Evolutionary conservation across 1,140 invertebrate species (phyloP).

Genomic region (Eriosoma lanigerum): DNA sequence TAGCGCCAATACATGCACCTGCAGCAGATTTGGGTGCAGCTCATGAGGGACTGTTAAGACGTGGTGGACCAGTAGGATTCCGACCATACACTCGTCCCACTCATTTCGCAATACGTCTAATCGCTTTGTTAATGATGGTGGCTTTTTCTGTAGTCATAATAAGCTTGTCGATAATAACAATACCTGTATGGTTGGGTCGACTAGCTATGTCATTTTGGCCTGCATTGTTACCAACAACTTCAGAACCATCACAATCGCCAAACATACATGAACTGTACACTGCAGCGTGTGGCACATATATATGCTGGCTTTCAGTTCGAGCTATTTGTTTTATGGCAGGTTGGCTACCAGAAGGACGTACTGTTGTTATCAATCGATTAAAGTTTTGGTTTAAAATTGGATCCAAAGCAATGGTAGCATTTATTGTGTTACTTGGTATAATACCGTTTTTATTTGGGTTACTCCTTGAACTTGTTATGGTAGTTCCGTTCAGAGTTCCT

Average conservation of each 20-base stretch:
- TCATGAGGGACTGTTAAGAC: conserved; percentile 77
- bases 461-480: conserved; percentile 85
- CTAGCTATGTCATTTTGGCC: conserved; percentile 84
- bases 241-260: conserved; percentile 59
- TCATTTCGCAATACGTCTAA: conserved; percentile 78
- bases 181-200: conserved; percentile 88
- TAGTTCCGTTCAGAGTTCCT: conserved; percentile 90
- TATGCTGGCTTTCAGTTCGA: conserved; percentile 85
- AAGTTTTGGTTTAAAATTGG: conserved; percentile 70
- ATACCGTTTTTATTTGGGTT: conserved; percentile 91
- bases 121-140: conserved; percentile 76
- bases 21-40: conserved; percentile 72
- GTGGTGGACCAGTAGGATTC: conserved; percentile 76
- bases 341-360: conserved; percentile 85
- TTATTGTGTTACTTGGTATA: conserved; percentile 80
- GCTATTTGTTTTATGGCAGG: conserved; percentile 76
- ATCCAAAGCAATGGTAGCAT: conserved; percentile 71
- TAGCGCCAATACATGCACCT: conserved; percentile 54
- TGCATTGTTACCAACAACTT: conserved; percentile 62
- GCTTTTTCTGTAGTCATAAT: conserved; percentile 81
- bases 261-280: conserved; percentile 94
- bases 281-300: conserved; percentile 88
- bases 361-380: conserved; percentile 72
- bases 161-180: conserved; percentile 79
- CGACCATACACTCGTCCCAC: conserved; percentile 85